A percentile compares a stretch with the other conserved stretches of the same genome.
These are phyloP conservation scores for Odobenus rosmarus DNA, from an alignment of 2,113 vertebrate species.

Conservation along the genomic window DNA sequence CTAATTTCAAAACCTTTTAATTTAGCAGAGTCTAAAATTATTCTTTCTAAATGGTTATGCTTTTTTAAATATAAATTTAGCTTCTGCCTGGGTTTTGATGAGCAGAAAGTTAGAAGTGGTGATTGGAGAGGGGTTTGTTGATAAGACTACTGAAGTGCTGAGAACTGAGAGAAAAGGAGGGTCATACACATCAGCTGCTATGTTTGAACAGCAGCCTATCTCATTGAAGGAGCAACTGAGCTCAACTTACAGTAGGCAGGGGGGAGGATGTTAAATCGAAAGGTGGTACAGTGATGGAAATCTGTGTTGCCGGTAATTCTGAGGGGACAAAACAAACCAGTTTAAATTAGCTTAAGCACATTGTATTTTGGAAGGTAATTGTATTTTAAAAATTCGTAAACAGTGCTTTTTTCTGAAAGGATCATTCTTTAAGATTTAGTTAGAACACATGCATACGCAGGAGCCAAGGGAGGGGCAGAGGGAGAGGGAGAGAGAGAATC, in stretches of 20 bases:
- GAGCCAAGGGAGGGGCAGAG: not conserved
- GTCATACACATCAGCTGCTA: not conserved
- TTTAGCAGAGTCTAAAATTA: conserved; percentile 9
- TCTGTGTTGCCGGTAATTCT: not conserved
- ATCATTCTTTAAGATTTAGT: not conserved
- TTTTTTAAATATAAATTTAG: not conserved
- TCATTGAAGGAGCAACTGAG: not conserved
- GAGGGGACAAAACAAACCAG: not conserved
- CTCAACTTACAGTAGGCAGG: not conserved
- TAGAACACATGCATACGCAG: not conserved
- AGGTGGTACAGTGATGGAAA: not conserved
- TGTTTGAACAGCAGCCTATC: not conserved
- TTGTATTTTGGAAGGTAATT: conserved; percentile 19
- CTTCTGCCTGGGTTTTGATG: not conserved
- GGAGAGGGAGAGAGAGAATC: not conserved
- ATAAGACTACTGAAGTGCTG: not conserved
- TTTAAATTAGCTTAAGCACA: not conserved
- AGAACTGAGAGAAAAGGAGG: not conserved
- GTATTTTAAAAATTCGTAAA: not conserved
- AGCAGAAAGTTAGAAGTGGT: not conserved
- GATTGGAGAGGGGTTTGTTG: not conserved
- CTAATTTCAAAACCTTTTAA: not conserved
- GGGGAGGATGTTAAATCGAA: not conserved
- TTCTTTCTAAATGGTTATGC: not conserved
- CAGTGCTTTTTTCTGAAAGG: not conserved